Conservation (phyloP, 2,888 invertebrate genomes). For the Phragmatobia fuliginosa region DNA sequence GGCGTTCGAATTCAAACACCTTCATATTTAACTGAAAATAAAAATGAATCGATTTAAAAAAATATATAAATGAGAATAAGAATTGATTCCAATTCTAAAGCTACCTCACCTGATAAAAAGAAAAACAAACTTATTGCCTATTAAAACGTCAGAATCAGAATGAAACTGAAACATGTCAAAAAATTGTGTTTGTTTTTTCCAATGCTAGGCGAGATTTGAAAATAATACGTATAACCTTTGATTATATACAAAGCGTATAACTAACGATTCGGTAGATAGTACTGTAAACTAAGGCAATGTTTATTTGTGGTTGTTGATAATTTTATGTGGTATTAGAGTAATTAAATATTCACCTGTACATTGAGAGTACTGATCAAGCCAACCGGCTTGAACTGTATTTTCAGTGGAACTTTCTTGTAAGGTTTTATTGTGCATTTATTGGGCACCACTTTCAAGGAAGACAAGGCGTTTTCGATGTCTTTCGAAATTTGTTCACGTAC, state of each 20-base stretch:
- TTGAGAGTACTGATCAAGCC: constrained; percentile 76
- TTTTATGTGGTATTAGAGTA: not conserved
- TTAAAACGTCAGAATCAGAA: too few species aligned
- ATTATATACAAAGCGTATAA: too few species aligned
- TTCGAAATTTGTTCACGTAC: constrained; percentile 69
- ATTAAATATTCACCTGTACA: constrained; percentile 72
- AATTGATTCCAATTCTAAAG: too few species aligned
- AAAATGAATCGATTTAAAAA: not conserved
- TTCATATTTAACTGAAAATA: constrained; percentile 74
- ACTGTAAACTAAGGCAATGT: not conserved
- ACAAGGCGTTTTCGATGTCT: constrained; percentile 75
- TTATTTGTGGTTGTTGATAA: not conserved
- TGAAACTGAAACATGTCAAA: not conserved
- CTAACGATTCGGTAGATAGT: not conserved
- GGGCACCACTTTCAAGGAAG: constrained; percentile 77
- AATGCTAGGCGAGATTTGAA: not conserved
- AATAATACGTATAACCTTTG: not conserved
- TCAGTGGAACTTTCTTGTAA: constrained; percentile 72
- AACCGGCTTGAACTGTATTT: constrained; percentile 79
- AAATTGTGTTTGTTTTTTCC: not conserved
- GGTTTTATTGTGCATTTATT: constrained; percentile 71
- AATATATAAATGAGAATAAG: not conserved
- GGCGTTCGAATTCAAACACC: constrained; percentile 73
- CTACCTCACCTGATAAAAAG: too few species aligned
- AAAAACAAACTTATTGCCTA: too few species aligned